Base-by-base conservation (phyloP, 2,113 vertebrate genomes). In the Trochalopteron elliotii region DNA sequence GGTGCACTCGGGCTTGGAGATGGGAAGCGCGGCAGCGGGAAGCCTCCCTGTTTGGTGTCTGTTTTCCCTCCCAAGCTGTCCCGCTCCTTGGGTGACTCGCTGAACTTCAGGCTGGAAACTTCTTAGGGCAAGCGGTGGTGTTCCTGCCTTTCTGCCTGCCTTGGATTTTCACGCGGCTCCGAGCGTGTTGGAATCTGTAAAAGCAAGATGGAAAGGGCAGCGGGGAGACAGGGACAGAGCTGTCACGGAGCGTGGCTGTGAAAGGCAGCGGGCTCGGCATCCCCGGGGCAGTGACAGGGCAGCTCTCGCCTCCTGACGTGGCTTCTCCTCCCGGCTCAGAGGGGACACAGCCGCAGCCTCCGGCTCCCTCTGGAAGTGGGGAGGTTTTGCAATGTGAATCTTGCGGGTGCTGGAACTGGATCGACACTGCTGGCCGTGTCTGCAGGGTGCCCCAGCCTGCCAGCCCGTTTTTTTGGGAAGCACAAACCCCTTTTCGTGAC, bases 101-200 rank as follows among this genome's bases (percentile, higher is more conserved):
- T 47, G 20, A 70, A 88, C 91, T 90, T 92, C 69, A 74, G 68
- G 86, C 81, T 94, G 77, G 61, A 79, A 95, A 79, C 74, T 95
- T 91, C 27, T 19, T 15, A 19, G 37, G 33, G 30, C 42, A 33
- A 30, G 33, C n/a, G 69, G 3, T 42, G 64, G 31, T 9, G 4
- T 39, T 50, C 25, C 59, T 80, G 71, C 44, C 61, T 27, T 42
- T 53, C 71, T 53, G 59, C 40, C 80, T 25, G 80, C 20, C 12
- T 83, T 45, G 28, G 69, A 20, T 49, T 59, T 74, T 69, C 64
- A 45, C 5, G 18, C 0, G 3, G 28, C 80, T 76, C 80, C 1
- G 19, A 57, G 76, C 22, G 6, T 7, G 59, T 14, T 77, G 81
- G 76, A 33, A 88, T 4, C 57, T 3, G 6, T 23, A 90, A 35